phyloP scores from a whole-genome alignment of 1,140 invertebrate genomes.

The Coptotermes formosanus region DNA sequence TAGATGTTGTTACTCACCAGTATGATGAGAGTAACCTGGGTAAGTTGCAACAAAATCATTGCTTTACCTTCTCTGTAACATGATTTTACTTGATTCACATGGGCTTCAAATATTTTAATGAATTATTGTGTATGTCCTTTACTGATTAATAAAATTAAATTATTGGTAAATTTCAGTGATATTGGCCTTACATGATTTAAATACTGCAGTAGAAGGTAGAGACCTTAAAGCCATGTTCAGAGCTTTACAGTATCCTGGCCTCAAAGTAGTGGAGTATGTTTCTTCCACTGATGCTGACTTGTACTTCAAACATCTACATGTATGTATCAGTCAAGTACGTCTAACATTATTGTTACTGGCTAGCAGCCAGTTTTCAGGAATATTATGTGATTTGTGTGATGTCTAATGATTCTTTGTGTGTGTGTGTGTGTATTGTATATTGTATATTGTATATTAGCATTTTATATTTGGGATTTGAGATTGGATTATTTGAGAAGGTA shows the following conservation, averaged over 20 bases:
- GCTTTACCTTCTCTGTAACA: too few relatives aligned
- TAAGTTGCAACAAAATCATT: constrained; percentile 46
- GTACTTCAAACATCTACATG: constrained; percentile 63
- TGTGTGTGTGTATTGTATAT: too few relatives aligned
- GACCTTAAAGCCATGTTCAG: constrained; percentile 53
- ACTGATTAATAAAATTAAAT: neutral
- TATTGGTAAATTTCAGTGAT: constrained; percentile 49
- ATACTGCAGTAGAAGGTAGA: constrained; percentile 57
- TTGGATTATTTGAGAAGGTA: too few relatives aligned
- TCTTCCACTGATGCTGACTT: constrained; percentile 56
- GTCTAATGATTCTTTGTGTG: too few relatives aligned
- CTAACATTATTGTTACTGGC: too few relatives aligned
- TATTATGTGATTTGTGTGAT: too few relatives aligned
- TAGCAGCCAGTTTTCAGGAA: too few relatives aligned
- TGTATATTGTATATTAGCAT: too few relatives aligned
- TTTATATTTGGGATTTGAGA: too few relatives aligned
- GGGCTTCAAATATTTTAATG: neutral
- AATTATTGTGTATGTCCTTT: neutral
- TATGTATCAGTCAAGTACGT: constrained; percentile 41
- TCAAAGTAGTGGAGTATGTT: constrained; percentile 53
- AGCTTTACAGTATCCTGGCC: constrained; percentile 54
- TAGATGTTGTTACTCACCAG: constrained; percentile 64
- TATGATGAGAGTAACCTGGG: constrained; percentile 61
- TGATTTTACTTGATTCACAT: too few relatives aligned
- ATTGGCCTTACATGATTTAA: constrained; percentile 53